Conservation (phyloP, 2,797 vertebrate genomes). For the Urocyon cinereoargenteus region DNA sequence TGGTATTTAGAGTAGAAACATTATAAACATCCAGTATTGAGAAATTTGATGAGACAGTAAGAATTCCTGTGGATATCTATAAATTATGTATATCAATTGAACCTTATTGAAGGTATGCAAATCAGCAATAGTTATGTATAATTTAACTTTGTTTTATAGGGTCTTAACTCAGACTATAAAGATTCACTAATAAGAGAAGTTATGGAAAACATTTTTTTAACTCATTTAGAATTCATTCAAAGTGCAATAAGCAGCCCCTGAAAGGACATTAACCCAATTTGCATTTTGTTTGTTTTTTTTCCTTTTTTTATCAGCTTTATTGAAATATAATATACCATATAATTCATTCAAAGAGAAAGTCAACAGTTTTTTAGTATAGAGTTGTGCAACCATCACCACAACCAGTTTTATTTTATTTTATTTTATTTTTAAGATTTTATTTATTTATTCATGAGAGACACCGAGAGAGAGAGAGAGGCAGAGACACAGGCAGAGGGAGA, state of each 20-base stretch:
- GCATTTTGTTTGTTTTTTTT: background rate
- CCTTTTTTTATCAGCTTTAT: background rate
- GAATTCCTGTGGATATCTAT: conserved; percentile 47
- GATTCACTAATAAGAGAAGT: background rate
- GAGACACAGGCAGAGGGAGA: too few relatives aligned
- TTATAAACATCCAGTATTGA: conserved; percentile 48
- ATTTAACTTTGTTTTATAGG: conserved; percentile 12
- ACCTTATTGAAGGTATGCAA: background rate
- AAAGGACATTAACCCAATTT: background rate
- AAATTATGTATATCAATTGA: conserved; percentile 66
- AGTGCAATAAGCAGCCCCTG: background rate
- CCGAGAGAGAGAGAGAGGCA: too few relatives aligned
- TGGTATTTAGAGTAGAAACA: conserved; percentile 75
- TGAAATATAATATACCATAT: background rate
- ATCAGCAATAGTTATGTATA: conserved; percentile 33
- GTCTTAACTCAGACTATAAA: conserved; percentile 20
- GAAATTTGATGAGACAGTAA: conserved; percentile 71
- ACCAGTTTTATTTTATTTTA: background rate
- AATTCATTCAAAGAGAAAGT: background rate
- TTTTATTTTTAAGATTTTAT: too few relatives aligned
- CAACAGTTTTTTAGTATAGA: background rate
- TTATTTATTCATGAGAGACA: too few relatives aligned
- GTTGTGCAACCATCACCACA: background rate
- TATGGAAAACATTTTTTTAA: conserved; percentile 10
- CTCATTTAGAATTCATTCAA: background rate